These are phyloP conservation scores for Aricia artaxerxes DNA, from an alignment of 2,888 invertebrate genomes.

Conservation along the genomic window DNA sequence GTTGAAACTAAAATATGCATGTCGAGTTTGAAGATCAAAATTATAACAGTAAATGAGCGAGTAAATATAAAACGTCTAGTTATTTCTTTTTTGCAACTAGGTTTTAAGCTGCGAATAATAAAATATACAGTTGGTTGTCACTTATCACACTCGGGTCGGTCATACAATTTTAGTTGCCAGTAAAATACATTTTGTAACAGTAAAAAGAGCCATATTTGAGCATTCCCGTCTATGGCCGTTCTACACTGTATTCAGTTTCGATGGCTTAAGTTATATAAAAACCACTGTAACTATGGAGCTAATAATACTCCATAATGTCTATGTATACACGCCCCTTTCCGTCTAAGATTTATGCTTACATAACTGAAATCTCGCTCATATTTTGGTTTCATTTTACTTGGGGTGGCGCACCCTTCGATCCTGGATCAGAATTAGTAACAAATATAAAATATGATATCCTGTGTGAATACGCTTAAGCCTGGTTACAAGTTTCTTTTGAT, in stretches of 20 bases:
- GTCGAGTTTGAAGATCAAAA: neutral
- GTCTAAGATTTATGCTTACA: constrained; percentile 62
- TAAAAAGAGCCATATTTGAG: neutral
- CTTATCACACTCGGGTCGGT: neutral
- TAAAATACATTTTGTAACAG: neutral
- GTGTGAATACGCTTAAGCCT: constrained; percentile 23
- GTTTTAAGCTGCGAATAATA: neutral
- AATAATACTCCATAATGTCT: constrained; percentile 42
- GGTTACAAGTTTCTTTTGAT: constrained; percentile 3
- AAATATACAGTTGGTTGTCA: neutral
- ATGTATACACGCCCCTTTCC: constrained; percentile 58
- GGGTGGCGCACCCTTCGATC: constrained; percentile 50
- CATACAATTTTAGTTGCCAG: neutral
- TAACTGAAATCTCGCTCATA: constrained; percentile 61
- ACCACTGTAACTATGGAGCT: neutral
- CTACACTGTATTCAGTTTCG: neutral
- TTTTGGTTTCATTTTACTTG: constrained; percentile 64
- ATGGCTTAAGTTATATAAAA: neutral
- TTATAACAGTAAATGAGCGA: neutral
- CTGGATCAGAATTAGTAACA: constrained; percentile 35
- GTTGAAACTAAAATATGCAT: neutral
- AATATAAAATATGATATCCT: constrained; percentile 36
- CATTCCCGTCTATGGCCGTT: neutral
- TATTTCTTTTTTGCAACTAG: neutral
- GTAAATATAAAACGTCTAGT: neutral